Percentiles rank a stretch among this genome's conserved stretches.
These are phyloP conservation scores for Tetragonula carbonaria DNA, from an alignment of 2,888 invertebrate species.

Conservation along the genomic window DNA sequence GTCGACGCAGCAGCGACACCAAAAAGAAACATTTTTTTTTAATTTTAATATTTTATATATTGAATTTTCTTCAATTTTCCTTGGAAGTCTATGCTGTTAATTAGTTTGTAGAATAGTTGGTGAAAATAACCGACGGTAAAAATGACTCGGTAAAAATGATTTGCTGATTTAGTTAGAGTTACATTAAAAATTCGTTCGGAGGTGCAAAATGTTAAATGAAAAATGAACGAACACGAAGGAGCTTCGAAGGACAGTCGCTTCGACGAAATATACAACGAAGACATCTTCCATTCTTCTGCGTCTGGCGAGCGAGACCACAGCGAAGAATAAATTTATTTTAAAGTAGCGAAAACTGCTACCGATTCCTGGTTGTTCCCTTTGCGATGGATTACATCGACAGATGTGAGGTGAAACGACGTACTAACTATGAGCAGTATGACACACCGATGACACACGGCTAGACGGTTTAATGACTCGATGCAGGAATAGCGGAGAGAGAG, in stretches of 20 bases:
- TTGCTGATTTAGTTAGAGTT: too few relatives aligned
- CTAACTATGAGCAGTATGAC: slow-evolving; percentile 47
- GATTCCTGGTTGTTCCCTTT: slow-evolving; percentile 43
- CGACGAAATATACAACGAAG: slow-evolving; percentile 1
- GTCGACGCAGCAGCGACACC: too few relatives aligned
- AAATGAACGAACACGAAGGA: too few relatives aligned
- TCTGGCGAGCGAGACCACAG: background rate
- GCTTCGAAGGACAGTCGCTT: background rate
- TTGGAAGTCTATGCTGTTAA: too few relatives aligned
- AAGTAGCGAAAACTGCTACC: slow-evolving; percentile 3
- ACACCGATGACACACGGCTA: slow-evolving; percentile 64
- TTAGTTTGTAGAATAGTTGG: too few relatives aligned
- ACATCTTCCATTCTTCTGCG: background rate
- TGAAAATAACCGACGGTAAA: too few relatives aligned
- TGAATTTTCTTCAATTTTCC: too few relatives aligned
- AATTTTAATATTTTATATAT: too few relatives aligned
- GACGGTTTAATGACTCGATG: slow-evolving; percentile 74
- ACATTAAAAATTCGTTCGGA: too few relatives aligned
- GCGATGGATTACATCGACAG: slow-evolving; percentile 48
- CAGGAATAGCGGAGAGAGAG: slow-evolving; percentile 63
- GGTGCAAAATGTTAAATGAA: too few relatives aligned
- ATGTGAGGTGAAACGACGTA: slow-evolving; percentile 5
- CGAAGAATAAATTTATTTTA: slow-evolving; percentile 38
- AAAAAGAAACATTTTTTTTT: too few relatives aligned
- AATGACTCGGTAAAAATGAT: too few relatives aligned